A percentile compares a stretch with the other conserved stretches of the same genome.
phyloP scores from a whole-genome alignment of 2,113 vertebrate species.

The Butastur rufipennis region DNA sequence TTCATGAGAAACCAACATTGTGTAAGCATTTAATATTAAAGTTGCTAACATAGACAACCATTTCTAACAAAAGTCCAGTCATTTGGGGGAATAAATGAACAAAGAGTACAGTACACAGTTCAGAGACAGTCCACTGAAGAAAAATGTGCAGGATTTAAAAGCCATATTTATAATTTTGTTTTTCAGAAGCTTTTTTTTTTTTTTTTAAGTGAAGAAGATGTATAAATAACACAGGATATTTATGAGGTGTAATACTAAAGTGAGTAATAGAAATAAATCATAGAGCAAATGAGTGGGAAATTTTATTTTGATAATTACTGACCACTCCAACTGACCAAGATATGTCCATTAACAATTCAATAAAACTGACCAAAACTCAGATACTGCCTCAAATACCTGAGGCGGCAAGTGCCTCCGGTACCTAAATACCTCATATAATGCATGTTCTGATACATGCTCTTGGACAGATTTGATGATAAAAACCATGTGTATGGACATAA shows the following conservation, averaged over 20 bases:
- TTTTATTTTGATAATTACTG: not conserved
- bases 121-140: not conserved
- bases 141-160: not conserved
- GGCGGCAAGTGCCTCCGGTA: not conserved
- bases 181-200: not conserved
- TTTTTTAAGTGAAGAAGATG: not conserved
- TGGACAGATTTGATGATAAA: not conserved
- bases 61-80: not conserved
- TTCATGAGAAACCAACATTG: not conserved
- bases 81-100: not conserved
- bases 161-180: accelerated
- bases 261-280: not conserved
- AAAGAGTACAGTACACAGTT: not conserved
- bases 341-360: not conserved
- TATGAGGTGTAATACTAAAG: not conserved
- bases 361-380: not conserved
- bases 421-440: not conserved
- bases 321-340: accelerated
- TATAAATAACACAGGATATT: not conserved
- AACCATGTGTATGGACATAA: not conserved
- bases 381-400: not conserved
- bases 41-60: not conserved
- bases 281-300: not conserved
- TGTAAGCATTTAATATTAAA: not conserved
- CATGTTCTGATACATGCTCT: not conserved